Base-by-base conservation (phyloP, 2,797 vertebrate species). In the Carduelis carduelis region DNA sequence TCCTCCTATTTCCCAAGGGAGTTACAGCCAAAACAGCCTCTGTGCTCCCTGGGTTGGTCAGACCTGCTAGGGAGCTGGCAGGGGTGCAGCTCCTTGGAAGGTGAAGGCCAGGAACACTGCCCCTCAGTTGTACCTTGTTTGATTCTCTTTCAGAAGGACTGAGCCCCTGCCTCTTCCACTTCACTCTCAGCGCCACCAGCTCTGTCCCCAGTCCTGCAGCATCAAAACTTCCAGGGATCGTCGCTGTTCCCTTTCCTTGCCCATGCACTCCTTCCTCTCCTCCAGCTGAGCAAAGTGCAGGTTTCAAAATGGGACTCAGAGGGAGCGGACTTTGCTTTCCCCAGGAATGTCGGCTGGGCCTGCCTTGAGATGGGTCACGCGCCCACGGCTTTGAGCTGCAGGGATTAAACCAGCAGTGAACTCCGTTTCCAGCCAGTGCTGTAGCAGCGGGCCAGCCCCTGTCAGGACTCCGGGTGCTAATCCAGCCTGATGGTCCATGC, bases 231-330 rank as follows among this genome's bases (percentile, higher is more conserved):
- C 10, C 1, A 6, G 19, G 41, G 43, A 34, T 20, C 9, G 5
- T 21, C 37, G 8, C 70, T 17, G 3, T 22, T 22, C 69, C n/a
- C 57, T 35, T 28, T 20, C 46, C 60, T 75, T 43, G 57, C 83
- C 69, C 55, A 19, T 30, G 49, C 2, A 0, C 50, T 71, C 55
- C 61, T 34, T 87, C 19, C 43, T 75, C 35, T 52, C 28, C 30
- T 53, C 75, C 30, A 5, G 9, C 37, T 8, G 95, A 85, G 65
- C 95, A 94, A 96, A 96, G 95, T 49, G 89, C 95, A 61, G 59
- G 89, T 95, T 96, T 85, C 95, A 60, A 83, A 75, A 93, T 2
- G 55, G 53, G 43, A 8, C 86, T 63, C 9, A 2, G 35, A 55
- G 60, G 52, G 24, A 63, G 78, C 0, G 94, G 93, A 94, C 95